Percentiles rank a stretch among this genome's conserved stretches.
phyloP scores from a whole-genome alignment of 2,888 invertebrate species.

The Drosophila paracracens region DNA sequence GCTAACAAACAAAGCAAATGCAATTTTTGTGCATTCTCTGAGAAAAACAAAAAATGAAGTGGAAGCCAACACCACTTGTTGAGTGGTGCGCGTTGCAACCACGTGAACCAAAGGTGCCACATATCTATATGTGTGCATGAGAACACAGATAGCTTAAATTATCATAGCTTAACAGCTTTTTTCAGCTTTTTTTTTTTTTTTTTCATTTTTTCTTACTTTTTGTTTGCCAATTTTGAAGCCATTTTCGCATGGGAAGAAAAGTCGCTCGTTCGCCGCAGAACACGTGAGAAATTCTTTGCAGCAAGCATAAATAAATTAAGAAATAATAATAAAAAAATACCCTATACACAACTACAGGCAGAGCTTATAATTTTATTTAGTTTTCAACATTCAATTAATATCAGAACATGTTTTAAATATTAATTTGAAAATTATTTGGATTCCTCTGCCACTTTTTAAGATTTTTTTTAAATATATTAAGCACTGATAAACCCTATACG shows the following conservation, averaged over 20 bases:
- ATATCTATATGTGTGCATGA: background rate
- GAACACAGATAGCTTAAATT: constrained; percentile 37
- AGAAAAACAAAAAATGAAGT: constrained; percentile 32
- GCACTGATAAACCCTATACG: background rate
- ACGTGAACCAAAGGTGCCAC: constrained; percentile 9
- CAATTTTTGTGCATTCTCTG: constrained; percentile 51
- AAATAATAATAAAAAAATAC: background rate
- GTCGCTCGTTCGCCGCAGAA: background rate
- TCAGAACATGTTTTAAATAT: background rate
- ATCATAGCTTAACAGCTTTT: constrained; percentile 53
- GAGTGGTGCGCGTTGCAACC: constrained; percentile 33
- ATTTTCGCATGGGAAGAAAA: constrained; percentile 1
- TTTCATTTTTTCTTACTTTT: background rate
- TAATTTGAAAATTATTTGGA: background rate
- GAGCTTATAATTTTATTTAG: background rate
- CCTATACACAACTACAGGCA: background rate
- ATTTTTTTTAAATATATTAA: background rate
- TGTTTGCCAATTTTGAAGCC: constrained; percentile 26
- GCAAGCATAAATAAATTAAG: background rate
- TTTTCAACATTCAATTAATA: background rate
- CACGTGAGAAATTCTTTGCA: background rate
- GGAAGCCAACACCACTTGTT: constrained; percentile 59
- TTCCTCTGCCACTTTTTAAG: background rate
- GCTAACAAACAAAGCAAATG: constrained; percentile 45
- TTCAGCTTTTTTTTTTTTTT: constrained; percentile 23